Evolutionary conservation across 2,113 vertebrate genomes (phyloP).

Genomic region (Semnornis frantzii): DNA sequence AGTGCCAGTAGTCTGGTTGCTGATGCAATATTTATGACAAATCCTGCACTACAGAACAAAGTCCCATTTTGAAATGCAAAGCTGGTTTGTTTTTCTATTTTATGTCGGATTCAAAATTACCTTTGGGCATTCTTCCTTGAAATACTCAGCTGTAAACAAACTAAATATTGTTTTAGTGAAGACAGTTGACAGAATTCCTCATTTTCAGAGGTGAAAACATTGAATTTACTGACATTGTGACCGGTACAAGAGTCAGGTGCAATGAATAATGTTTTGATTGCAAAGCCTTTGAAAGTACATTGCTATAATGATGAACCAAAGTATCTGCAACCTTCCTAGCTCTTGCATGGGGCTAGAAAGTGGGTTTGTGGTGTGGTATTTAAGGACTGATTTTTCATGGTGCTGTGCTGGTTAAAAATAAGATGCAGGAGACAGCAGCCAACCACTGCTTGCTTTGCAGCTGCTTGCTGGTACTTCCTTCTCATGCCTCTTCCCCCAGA

Average conservation of each 20-base stretch:
- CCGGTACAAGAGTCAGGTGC: not conserved
- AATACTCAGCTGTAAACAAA: not conserved
- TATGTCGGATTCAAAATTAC: constrained; percentile 2
- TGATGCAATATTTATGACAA: constrained; percentile 4
- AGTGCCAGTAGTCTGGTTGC: not conserved
- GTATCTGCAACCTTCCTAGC: not conserved
- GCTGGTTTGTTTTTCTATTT: not conserved
- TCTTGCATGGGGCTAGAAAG: not conserved
- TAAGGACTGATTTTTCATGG: not conserved
- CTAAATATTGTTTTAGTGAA: not conserved
- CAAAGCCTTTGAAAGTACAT: not conserved
- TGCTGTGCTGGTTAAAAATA: not conserved
- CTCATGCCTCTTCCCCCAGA: constrained; percentile 10
- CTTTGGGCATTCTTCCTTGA: constrained; percentile 29
- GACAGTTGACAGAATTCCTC: not conserved
- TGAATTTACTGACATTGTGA: not conserved
- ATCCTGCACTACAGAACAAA: not conserved
- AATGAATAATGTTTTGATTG: not conserved
- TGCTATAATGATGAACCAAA: not conserved
- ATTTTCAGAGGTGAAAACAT: not conserved
- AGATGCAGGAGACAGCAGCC: not conserved
- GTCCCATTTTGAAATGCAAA: constrained; percentile 11
- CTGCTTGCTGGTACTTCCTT: constrained; percentile 25
- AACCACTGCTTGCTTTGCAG: constrained; percentile 20
- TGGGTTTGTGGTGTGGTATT: not conserved